Percentiles rank a stretch among this genome's conserved stretches.
These are phyloP conservation scores for Natator depressus DNA, from an alignment of 2,113 vertebrate genomes.

Conservation along the genomic window DNA sequence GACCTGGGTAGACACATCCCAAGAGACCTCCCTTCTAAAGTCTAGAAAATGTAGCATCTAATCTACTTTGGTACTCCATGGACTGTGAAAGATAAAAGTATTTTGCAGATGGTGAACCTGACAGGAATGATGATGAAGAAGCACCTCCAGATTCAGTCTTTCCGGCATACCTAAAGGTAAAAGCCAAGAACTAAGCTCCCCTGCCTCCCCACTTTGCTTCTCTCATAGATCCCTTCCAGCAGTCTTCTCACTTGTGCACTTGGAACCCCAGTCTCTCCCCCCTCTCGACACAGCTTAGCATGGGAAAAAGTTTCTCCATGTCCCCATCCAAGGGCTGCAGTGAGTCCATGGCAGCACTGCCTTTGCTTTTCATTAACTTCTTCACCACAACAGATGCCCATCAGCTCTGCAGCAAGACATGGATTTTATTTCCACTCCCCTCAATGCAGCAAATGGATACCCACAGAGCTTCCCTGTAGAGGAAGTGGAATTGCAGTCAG, in stretches of 20 bases:
- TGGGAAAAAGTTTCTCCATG: neutral
- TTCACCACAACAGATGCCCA: neutral
- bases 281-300: neutral
- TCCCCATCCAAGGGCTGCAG: accelerated
- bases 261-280: neutral
- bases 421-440: neutral
- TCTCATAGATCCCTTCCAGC: neutral
- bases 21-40: neutral
- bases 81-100: conserved; percentile 22
- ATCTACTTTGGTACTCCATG: neutral
- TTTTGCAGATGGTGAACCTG: conserved; percentile 49
- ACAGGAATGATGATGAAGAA: neutral
- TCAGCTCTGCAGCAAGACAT: neutral
- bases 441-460: neutral
- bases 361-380: neutral
- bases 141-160: conserved; percentile 5
- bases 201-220: neutral
- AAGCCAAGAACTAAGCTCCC: neutral
- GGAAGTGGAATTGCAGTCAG: neutral
- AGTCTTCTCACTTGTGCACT: neutral
- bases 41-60: neutral
- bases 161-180: neutral
- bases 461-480: neutral
- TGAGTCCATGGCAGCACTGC: neutral
- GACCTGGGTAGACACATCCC: neutral